A percentile compares a stretch with the other conserved stretches of the same genome.
Conservation (phyloP, 2,797 vertebrate species). For the Eupleurogrammus muticus region DNA sequence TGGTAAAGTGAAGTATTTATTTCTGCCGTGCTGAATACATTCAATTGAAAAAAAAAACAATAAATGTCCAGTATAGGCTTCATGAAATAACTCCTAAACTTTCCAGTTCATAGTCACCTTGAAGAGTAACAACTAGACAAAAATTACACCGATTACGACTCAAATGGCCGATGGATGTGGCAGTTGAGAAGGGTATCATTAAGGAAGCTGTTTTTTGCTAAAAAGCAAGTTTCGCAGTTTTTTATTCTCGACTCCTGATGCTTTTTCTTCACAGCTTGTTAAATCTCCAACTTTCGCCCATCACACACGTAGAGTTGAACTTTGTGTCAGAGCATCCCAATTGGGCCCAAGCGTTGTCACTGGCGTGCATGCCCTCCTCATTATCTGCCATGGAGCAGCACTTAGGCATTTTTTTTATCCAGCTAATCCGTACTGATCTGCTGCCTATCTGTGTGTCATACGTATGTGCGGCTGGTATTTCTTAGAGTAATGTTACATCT, state of each 20-base stretch:
- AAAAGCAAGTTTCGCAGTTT: conserved; percentile 5
- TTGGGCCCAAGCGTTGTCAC: conserved; percentile 57
- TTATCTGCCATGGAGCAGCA: conserved; percentile 67
- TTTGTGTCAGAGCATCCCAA: conserved; percentile 58
- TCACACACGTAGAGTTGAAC: conserved; percentile 41
- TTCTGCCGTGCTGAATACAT: neutral
- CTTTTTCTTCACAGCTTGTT: conserved; percentile 42
- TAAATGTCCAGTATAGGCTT: neutral
- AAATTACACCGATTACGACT: conserved; percentile 4
- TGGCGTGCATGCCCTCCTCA: conserved; percentile 60
- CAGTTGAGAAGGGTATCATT: neutral
- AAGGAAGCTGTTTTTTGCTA: neutral
- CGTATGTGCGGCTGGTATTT: conserved; percentile 15
- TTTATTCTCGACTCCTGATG: neutral
- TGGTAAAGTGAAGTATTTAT: too few relatives aligned
- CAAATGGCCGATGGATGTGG: neutral
- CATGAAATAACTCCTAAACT: conserved; percentile 2
- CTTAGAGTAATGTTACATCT: conserved; percentile 33
- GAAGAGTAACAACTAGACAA: neutral
- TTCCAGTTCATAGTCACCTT: neutral
- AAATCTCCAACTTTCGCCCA: conserved; percentile 20
- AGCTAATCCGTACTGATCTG: conserved; percentile 44
- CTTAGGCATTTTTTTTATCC: conserved; percentile 31
- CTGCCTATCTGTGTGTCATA: conserved; percentile 30
- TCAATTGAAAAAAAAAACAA: neutral